Evolutionary conservation across 2,113 vertebrate species (phyloP).

Genomic region (Serilophus lunatus): DNA sequence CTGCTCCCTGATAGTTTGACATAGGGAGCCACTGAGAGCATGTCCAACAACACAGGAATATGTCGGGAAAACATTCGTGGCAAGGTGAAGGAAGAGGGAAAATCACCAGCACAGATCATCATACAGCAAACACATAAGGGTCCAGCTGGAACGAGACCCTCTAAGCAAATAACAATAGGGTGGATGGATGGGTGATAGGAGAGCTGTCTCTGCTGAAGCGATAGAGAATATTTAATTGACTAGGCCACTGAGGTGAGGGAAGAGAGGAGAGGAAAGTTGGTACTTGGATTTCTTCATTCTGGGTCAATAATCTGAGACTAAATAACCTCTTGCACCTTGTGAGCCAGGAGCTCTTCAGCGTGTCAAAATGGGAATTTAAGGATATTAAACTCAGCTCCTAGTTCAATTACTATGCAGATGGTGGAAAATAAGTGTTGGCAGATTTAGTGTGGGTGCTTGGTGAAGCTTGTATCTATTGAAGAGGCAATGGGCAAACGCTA

Average conservation of each 20-base stretch:
- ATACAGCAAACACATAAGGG: background rate
- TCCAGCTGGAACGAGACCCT: background rate
- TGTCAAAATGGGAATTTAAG: conserved; percentile 53
- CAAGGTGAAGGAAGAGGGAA: background rate
- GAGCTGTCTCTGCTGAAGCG: background rate
- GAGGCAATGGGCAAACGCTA: conserved; percentile 27
- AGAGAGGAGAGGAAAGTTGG: background rate
- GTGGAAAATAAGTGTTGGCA: conserved; percentile 58
- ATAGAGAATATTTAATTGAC: conserved; percentile 17
- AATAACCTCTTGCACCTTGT: conserved; percentile 36
- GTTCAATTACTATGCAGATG: conserved; percentile 65
- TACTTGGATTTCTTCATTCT: conserved; percentile 40
- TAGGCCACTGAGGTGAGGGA: conserved; percentile 3
- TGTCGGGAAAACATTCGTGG: background rate
- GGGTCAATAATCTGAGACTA: conserved; percentile 38
- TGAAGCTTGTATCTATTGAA: conserved; percentile 41
- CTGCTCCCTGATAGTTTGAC: background rate
- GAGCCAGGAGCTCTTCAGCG: background rate
- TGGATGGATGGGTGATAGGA: background rate
- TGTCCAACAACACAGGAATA: fast-evolving
- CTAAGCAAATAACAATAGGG: background rate
- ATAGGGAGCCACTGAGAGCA: background rate
- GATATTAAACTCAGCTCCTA: conserved; percentile 49
- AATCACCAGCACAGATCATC: background rate
- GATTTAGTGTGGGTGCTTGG: conserved; percentile 34